Base-by-base conservation (phyloP, 1,140 invertebrate genomes). In the Geopemphigus sp. region DNA sequence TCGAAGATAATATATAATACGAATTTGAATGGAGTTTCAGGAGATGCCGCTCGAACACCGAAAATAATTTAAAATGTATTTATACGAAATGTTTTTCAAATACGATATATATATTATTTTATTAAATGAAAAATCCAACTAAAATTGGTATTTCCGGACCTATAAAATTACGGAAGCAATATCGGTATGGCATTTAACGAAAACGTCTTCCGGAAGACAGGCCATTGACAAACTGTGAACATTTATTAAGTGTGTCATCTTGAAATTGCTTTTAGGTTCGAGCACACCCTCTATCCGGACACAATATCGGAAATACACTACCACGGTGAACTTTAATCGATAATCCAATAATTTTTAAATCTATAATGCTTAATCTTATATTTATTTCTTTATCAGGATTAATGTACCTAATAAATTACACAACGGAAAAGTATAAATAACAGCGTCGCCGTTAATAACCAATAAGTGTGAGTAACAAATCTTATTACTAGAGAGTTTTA, bases 161-260 rank as follows among this genome's bases (percentile, higher is more conserved):
- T 11, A 19, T 54, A 29, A 3, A 14, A 32, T 54, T 32, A 54
- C 24, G 17, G 68, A 32, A 29, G 26, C 1, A 53, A 29, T 54
- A 32, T 54, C 15, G 17, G 12, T 72, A 54, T 32, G 47, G 26
- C 5, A 22, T 19, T 54, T 54, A 72, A 54, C 17, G 19, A 72
- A n/a, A 72, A 54, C 29, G 22, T 72, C 47, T 32, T 32, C 11
- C 17, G 5, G 47, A 19, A 53, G 68, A 72, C 50, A 72, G 68
- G 15, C 19, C 17, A 72, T 53, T 29, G 50, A 72, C 68, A 72
- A 54, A 72, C 68, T 54, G 50, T 12, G 26, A 72, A 72, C 68
- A 53, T 72, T 53, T 72, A 54, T 72, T 72, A 72, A 54, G 68
- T 19, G 10, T 72, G 68, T 54, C 47, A 72, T 72, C 11, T 72